Base-by-base conservation (phyloP, 2,113 vertebrate species). In the Serilophus lunatus region DNA sequence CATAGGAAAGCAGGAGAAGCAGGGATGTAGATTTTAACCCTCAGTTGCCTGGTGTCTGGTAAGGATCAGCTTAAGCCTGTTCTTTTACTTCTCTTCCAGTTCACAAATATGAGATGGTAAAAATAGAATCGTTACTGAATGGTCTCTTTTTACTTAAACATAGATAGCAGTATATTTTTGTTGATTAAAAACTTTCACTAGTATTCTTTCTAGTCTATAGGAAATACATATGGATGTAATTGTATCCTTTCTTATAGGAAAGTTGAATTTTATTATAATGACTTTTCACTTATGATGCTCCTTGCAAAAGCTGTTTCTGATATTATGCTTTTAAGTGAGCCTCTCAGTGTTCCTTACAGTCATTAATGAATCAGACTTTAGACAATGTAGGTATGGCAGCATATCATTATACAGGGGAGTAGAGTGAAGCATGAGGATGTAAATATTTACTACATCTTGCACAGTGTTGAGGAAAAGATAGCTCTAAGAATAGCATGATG, bases 291-390 rank as follows among this genome's bases (percentile, higher is more conserved):
- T 92, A n/a, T 57, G 82, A 81, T 88, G 76, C 31, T 92, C n/a
- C 76, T 94, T 83, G 71, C 71, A 93, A 90, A 96, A 87, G 66
- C 85, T 82, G 84, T 90, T 94, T 88, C 86, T 93, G 71, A 83
- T 90, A 89, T 60, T 86, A 79, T 40, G 70, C 82, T 96, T 92
- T 80, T 77, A 91, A 92, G 84, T 82, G 87, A 95, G 63, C 59
- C 31, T 82, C 82, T 95, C 66, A 15, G 82, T 69, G 82, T 80
- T 86, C 84, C 78, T 97, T 85, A 69, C 77, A 82, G 77, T 95
- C 87, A 63, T 88, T 91, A 95, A 91, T 96, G 93, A 96, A 92
- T 95, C 90, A 96, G 91, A 78, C 54, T 75, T 89, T 72, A 95
- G 77, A 87, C 75, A 89, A 75, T 91, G 84, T 91, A 95, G 68